Evolutionary conservation across 2,113 vertebrate species (phyloP).

Genomic region (Halichoerus grypus): DNA sequence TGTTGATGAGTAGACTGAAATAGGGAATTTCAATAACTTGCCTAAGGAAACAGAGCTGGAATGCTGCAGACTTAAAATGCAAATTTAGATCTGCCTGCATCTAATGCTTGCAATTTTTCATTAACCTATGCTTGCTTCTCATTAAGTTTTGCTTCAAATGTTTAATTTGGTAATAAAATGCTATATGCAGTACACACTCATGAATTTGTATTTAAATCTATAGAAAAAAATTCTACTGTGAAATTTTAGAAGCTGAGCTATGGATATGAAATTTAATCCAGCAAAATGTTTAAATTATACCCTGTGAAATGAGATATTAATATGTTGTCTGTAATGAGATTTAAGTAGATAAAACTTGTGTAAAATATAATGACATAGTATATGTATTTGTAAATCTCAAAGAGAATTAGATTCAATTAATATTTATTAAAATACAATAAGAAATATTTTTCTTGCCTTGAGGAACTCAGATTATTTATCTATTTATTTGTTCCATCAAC

Average conservation of each 20-base stretch:
- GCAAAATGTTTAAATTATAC: neutral
- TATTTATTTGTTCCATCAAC: neutral
- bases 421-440: neutral
- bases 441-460: neutral
- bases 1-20: neutral
- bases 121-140: neutral
- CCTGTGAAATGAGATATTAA: neutral
- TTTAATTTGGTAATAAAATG: constrained; percentile 44
- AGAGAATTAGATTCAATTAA: neutral
- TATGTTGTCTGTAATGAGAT: neutral
- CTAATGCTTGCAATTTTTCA: neutral
- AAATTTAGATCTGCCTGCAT: neutral
- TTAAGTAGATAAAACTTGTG: neutral
- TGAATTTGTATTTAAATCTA: neutral
- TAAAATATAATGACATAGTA: neutral
- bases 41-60: neutral
- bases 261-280: neutral
- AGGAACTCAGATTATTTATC: neutral
- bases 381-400: neutral
- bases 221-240: neutral
- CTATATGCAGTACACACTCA: neutral
- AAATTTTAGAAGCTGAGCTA: neutral
- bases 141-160: neutral
- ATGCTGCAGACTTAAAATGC: neutral
- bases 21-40: neutral